These are phyloP conservation scores for Barnardius zonarius DNA, from an alignment of 2,113 vertebrate genomes.

Conservation along the genomic window DNA sequence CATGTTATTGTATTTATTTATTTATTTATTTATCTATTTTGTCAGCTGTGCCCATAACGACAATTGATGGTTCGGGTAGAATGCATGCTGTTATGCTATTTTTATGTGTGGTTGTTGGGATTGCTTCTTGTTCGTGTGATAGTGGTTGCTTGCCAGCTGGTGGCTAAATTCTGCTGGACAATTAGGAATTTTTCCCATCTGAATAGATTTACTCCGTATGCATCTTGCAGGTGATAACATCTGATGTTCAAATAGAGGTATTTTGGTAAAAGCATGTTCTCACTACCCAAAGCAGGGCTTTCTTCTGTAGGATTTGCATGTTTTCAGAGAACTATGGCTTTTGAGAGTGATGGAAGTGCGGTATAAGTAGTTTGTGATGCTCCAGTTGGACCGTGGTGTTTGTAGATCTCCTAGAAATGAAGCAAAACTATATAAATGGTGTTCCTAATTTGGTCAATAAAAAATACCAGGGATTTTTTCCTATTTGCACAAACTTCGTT, in stretches of 20 bases:
- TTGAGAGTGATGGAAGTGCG: neutral
- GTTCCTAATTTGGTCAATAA: neutral
- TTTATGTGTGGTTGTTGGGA: neutral
- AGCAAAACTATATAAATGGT: neutral
- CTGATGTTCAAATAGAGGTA: neutral
- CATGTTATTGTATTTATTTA: neutral
- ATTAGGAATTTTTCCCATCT: slow-evolving; percentile 32
- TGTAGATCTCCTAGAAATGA: neutral
- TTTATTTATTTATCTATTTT: neutral
- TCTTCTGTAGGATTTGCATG: neutral
- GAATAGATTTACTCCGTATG: neutral
- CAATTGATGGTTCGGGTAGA: neutral
- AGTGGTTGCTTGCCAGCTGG: slow-evolving; percentile 28
- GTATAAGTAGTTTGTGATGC: neutral
- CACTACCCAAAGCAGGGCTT: neutral
- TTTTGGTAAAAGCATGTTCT: neutral
- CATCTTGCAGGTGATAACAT: neutral
- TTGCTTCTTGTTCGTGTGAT: neutral
- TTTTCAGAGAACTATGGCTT: neutral
- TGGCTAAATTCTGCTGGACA: slow-evolving; percentile 42
- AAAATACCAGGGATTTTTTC: neutral
- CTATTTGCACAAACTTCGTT: neutral
- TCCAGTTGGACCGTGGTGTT: neutral
- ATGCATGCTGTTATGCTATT: neutral
- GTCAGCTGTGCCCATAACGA: neutral